Evolutionary conservation across 1,140 invertebrate species (phyloP).

Genomic region (Telenomus remus): DNA sequence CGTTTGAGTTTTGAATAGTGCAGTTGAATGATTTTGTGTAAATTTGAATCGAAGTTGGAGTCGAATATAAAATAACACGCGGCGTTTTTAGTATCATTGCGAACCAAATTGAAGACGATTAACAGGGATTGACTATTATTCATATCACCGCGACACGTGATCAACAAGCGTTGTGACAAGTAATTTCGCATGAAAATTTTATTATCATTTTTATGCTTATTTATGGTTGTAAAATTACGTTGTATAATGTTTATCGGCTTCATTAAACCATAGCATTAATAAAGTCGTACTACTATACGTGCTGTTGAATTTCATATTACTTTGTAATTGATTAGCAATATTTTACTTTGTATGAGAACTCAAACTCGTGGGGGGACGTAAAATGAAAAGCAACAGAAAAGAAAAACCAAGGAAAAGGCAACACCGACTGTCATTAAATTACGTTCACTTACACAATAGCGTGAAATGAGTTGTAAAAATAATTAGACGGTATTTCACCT

Average conservation of each 20-base stretch:
- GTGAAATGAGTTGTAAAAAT: conserved; percentile 33
- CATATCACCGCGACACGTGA: conserved; percentile 7
- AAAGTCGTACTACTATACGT: conserved; percentile 43
- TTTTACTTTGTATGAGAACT: conserved; percentile 25
- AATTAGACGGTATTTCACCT: conserved; percentile 43
- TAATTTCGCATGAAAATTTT: conserved; percentile 47
- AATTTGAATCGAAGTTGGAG: too few relatives aligned
- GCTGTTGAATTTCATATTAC: conserved; percentile 49
- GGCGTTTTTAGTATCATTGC: too few relatives aligned
- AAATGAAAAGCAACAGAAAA: conserved; percentile 7
- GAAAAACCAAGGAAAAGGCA: too few relatives aligned
- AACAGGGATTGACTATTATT: conserved; percentile 1
- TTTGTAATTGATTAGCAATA: conserved; percentile 46
- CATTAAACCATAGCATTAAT: conserved; percentile 54
- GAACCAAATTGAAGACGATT: not conserved
- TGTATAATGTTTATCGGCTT: conserved; percentile 49
- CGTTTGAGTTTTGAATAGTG: too few relatives aligned
- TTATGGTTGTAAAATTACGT: conserved; percentile 51
- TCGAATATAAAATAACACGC: too few relatives aligned
- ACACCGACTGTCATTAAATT: conserved; percentile 17
- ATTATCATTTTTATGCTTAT: conserved; percentile 51
- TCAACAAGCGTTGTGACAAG: conserved; percentile 38
- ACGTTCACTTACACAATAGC: conserved; percentile 32
- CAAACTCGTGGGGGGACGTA: conserved; percentile 23
- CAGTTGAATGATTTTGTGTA: too few relatives aligned